These are phyloP conservation scores for Xestia xanthographa DNA, from an alignment of 2,888 invertebrate species.

Conservation along the genomic window DNA sequence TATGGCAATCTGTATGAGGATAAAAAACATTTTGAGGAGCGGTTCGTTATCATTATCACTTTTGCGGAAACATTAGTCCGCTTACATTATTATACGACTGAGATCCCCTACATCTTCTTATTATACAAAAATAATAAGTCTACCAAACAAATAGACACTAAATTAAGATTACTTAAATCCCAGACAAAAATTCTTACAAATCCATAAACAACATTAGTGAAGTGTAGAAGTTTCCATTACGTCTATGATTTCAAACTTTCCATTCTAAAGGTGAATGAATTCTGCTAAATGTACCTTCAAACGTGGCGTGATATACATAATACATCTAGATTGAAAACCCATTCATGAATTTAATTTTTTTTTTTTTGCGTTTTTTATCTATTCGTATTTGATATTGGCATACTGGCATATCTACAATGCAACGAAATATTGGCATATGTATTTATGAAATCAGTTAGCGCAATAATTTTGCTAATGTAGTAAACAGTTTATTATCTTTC, in stretches of 20 bases:
- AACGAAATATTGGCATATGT: slow-evolving; percentile 12
- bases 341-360: slow-evolving; percentile 45
- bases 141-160: slow-evolving; percentile 10
- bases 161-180: slow-evolving; percentile 38
- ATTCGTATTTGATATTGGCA: slow-evolving; percentile 27
- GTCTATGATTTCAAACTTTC: slow-evolving; percentile 65
- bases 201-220: slow-evolving; percentile 48
- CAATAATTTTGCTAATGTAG: slow-evolving; percentile 55
- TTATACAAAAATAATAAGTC: background rate
- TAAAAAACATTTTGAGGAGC: background rate
- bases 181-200: slow-evolving; percentile 42
- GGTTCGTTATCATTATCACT: background rate
- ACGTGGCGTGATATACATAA: slow-evolving; percentile 58
- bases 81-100: background rate
- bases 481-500: slow-evolving; percentile 62
- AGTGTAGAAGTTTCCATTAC: slow-evolving; percentile 56
- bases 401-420: slow-evolving; percentile 20
- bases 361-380: slow-evolving; percentile 43
- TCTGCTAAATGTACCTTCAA: slow-evolving; percentile 54
- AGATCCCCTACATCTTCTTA: background rate
- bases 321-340: slow-evolving; percentile 46
- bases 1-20: background rate
- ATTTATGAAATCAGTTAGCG: slow-evolving; percentile 45
- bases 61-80: slow-evolving; percentile 3
- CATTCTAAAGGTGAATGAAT: slow-evolving; percentile 61